Percentiles rank a stretch among this genome's conserved stretches.
Evolutionary conservation across 2,113 vertebrate genomes (phyloP).

Genomic region (Hemichromis elongatus): DNA sequence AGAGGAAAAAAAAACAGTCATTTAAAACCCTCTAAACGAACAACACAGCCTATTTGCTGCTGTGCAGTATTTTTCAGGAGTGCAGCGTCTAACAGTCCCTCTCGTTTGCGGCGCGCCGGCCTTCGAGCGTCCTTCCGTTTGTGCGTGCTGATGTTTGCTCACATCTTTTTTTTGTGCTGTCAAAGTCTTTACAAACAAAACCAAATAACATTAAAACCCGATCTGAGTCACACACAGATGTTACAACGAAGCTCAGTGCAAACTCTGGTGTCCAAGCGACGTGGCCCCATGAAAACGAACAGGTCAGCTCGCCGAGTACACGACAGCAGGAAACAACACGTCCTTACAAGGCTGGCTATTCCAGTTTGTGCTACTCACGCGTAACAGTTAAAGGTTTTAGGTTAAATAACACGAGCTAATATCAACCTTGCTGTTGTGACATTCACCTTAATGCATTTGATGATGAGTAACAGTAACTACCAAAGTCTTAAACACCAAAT

Average conservation of each 20-base stretch:
- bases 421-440: neutral
- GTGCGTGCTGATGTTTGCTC: neutral
- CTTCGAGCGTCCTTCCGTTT: neutral
- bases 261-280: constrained; percentile 22
- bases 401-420: neutral
- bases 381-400: neutral
- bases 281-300: neutral
- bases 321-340: neutral
- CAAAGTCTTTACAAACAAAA: neutral
- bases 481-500: neutral
- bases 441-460: neutral
- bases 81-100: neutral
- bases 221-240: neutral
- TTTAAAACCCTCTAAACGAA: constrained; percentile 40
- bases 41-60: neutral
- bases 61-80: neutral
- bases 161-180: neutral
- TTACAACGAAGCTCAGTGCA: constrained; percentile 20
- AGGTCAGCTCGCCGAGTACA: neutral
- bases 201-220: neutral
- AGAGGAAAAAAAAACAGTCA: neutral
- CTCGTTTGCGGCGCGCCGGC: neutral
- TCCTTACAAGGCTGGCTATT: neutral
- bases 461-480: neutral
- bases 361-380: neutral